Evolutionary conservation across 2,888 invertebrate genomes (phyloP).

Genomic region (Drosophila mercatorum): DNA sequence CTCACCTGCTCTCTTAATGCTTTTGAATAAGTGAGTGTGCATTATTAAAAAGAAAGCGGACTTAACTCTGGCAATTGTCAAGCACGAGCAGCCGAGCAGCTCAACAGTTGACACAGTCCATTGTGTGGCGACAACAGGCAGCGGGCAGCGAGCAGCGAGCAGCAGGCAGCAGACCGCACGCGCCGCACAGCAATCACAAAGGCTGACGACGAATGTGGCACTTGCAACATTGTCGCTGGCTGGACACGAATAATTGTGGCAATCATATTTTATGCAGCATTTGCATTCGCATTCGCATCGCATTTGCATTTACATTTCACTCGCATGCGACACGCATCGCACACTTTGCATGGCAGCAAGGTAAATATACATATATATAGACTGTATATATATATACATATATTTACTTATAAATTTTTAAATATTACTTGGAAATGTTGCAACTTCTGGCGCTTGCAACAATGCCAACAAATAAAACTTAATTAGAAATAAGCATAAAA

Average conservation of each 20-base stretch:
- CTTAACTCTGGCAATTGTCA: constrained; percentile 3
- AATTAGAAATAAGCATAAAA: constrained; percentile 28
- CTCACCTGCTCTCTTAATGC: background rate
- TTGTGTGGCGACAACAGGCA: constrained; percentile 3
- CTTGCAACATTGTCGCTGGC: constrained; percentile 36
- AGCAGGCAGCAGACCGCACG: background rate
- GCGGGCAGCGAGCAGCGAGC: too few relatives aligned
- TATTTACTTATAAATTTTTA: background rate
- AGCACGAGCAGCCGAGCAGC: background rate
- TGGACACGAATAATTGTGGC: constrained; percentile 49
- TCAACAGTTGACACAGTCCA: constrained; percentile 12
- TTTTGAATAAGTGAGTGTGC: background rate
- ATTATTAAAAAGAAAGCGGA: background rate
- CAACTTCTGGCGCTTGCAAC: constrained; percentile 9
- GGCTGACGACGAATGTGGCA: constrained; percentile 8
- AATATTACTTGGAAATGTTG: constrained; percentile 2
- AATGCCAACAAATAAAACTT: constrained; percentile 31
- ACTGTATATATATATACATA: background rate
- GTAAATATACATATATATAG: background rate
- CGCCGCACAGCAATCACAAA: constrained; percentile 19
- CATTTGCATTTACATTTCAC: constrained; percentile 44
- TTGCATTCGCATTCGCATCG: constrained; percentile 45
- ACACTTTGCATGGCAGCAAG: constrained; percentile 36
- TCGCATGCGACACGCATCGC: constrained; percentile 51
- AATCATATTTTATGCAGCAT: constrained; percentile 59